Percentiles rank a stretch among this genome's conserved stretches.
Conservation (phyloP, 1,140 invertebrate species). For the Scaptomyza montana region DNA sequence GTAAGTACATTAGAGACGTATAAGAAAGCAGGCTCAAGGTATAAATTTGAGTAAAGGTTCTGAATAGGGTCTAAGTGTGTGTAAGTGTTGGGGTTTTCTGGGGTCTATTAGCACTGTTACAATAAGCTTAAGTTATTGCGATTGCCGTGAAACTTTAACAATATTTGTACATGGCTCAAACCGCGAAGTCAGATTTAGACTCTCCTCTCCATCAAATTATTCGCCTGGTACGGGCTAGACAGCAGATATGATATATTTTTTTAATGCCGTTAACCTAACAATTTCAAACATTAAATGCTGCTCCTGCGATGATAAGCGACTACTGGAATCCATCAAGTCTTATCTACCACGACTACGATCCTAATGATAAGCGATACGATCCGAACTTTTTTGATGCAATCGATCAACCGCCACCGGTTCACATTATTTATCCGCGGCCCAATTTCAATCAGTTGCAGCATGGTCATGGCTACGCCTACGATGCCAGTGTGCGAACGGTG, state of each 20-base stretch:
- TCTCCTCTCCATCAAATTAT: neutral
- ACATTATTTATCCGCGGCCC: conserved; percentile 87
- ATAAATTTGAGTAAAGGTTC: no score
- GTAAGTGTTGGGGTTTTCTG: no score
- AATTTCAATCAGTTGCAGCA: conserved; percentile 49
- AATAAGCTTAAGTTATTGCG: no score
- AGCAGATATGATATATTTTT: no score
- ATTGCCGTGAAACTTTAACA: no score
- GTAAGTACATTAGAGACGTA: no score
- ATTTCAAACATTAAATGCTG: conserved; percentile 10
- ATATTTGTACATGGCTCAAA: no score
- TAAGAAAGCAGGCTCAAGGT: no score
- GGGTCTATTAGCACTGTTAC: no score
- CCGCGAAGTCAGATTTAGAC: no score
- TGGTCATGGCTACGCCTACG: conserved; percentile 26
- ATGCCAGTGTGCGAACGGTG: conserved; percentile 10
- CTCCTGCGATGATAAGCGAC: conserved; percentile 39
- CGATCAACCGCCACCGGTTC: conserved; percentile 87
- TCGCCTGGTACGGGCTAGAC: neutral
- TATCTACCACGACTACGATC: conserved; percentile 74
- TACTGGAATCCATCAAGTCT: conserved; percentile 73
- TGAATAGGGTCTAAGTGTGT: no score
- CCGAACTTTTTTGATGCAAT: conserved; percentile 87
- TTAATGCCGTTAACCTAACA: neutral
- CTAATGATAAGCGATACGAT: conserved; percentile 85